Percentiles rank a stretch among this genome's conserved stretches.
phyloP scores from a whole-genome alignment of 1,140 invertebrate species.

The Lamellibrachia luymesi region DNA sequence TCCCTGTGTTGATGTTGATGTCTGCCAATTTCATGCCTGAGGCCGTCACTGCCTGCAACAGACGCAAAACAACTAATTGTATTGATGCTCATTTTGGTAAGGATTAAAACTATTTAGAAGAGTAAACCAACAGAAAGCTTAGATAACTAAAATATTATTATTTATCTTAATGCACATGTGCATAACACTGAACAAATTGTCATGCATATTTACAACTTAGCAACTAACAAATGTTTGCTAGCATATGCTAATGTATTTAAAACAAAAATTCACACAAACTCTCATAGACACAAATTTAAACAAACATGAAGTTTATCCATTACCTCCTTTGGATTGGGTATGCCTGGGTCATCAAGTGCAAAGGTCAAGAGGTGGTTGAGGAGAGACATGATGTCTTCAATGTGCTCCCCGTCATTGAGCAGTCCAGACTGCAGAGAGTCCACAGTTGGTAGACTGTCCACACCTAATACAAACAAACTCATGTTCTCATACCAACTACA shows the following conservation, averaged over 20 bases:
- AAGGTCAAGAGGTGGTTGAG: constrained; percentile 86
- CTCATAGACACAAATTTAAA: background rate
- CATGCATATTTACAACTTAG: too few species aligned
- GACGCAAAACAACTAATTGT: constrained; percentile 8
- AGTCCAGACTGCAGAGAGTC: constrained; percentile 83
- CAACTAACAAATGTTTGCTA: background rate
- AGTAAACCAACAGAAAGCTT: background rate
- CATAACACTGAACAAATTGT: too few species aligned
- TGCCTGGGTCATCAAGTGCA: constrained; percentile 91
- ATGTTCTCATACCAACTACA: constrained; percentile 20
- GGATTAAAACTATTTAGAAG: background rate
- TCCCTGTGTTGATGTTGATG: constrained; percentile 85
- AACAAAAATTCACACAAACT: background rate
- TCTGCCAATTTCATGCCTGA: constrained; percentile 87
- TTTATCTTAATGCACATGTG: too few species aligned
- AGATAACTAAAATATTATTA: background rate
- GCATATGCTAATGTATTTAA: background rate
- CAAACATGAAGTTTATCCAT: background rate
- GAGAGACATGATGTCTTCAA: constrained; percentile 67
- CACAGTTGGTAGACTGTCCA: constrained; percentile 81
- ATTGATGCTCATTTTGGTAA: background rate
- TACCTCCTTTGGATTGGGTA: constrained; percentile 69
- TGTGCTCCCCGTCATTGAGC: constrained; percentile 61
- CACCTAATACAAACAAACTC: constrained; percentile 63
- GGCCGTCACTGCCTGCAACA: constrained; percentile 64